Conservation (phyloP, 2,797 vertebrate genomes). For the Coendou prehensilis region DNA sequence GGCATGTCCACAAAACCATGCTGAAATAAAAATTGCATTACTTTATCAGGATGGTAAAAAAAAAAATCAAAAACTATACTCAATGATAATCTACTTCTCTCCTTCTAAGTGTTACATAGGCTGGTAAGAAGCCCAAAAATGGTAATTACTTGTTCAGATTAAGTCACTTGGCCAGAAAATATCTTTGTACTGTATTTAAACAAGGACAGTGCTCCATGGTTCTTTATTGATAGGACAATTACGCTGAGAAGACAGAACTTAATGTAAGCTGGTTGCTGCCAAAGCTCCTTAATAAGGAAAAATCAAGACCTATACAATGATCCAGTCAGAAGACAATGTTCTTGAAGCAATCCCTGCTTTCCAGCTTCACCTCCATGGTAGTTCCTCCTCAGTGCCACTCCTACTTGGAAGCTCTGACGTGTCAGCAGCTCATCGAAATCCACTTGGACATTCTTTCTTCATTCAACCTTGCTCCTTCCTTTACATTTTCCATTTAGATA, state of each 20-base stretch:
- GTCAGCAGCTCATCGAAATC: neutral
- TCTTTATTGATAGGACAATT: slow-evolving; percentile 79
- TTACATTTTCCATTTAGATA: neutral
- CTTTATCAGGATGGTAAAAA: slow-evolving; percentile 74
- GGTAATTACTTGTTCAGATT: slow-evolving; percentile 82
- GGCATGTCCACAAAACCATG: slow-evolving; percentile 74
- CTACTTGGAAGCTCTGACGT: neutral
- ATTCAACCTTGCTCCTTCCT: neutral
- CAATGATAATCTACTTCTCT: slow-evolving; percentile 77
- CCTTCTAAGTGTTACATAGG: slow-evolving; percentile 64
- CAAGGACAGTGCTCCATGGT: neutral
- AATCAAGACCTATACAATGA: slow-evolving; percentile 64
- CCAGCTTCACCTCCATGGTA: accelerated
- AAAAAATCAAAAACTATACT: slow-evolving; percentile 80
- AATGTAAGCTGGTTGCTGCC: slow-evolving; percentile 58
- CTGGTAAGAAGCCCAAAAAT: slow-evolving; percentile 78
- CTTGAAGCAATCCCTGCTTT: neutral
- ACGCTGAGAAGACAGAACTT: slow-evolving; percentile 72
- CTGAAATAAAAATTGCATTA: slow-evolving; percentile 76
- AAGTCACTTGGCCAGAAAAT: slow-evolving; percentile 80
- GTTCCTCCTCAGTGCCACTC: neutral
- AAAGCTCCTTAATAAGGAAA: slow-evolving; percentile 69
- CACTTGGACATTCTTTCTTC: neutral
- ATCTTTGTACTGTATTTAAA: slow-evolving; percentile 82
- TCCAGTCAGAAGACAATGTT: neutral